Conservation (phyloP, 2,888 invertebrate species). For the Camponotus fellah region DNA sequence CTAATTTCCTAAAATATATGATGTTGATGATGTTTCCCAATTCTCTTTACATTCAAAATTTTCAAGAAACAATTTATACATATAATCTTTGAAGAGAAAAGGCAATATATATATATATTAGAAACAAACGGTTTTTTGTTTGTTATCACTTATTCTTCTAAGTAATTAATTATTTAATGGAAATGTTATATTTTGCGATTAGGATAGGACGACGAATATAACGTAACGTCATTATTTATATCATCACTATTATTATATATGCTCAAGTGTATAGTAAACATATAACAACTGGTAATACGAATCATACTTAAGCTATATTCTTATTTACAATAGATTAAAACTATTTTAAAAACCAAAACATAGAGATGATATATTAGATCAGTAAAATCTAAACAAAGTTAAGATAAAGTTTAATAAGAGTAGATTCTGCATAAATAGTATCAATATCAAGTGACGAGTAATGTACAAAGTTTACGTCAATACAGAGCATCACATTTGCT, state of each 20-base stretch:
- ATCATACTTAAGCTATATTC: slow-evolving; percentile 63
- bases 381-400: slow-evolving; percentile 32
- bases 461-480: slow-evolving; percentile 66
- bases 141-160: background rate
- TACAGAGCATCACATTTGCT: slow-evolving; percentile 38
- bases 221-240: slow-evolving; percentile 3
- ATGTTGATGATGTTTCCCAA: background rate
- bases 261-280: slow-evolving; percentile 66
- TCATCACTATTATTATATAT: slow-evolving; percentile 8
- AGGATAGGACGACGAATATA: background rate
- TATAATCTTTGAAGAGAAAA: too few species aligned
- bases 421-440: slow-evolving; percentile 40
- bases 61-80: too few species aligned
- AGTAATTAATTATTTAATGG: background rate
- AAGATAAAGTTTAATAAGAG: slow-evolving; percentile 4
- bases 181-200: background rate
- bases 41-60: background rate
- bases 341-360: slow-evolving; percentile 67
- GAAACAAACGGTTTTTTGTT: background rate
- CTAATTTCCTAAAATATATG: background rate
- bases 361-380: background rate
- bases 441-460: slow-evolving; percentile 47
- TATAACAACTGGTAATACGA: slow-evolving; percentile 65
- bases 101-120: background rate
- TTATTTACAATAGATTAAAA: slow-evolving; percentile 72